These are phyloP conservation scores for Littorina saxatilis DNA, from an alignment of 1,140 invertebrate genomes.

Conservation along the genomic window DNA sequence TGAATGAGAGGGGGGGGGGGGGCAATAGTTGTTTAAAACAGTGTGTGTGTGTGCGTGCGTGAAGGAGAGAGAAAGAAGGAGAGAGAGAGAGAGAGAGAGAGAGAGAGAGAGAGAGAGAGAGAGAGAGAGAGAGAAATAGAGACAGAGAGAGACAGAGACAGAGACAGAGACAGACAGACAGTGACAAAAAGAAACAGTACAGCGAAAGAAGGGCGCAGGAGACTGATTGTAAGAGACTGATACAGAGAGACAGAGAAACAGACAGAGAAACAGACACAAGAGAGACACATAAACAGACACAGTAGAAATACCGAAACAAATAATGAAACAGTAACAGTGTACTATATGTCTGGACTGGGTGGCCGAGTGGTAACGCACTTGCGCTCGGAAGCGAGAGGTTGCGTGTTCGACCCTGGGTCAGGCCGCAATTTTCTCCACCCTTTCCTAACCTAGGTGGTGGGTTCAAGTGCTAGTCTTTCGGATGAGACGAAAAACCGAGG, in stretches of 20 bases:
- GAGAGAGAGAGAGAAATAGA: constrained; percentile 6
- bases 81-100: neutral
- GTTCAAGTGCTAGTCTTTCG: too few species aligned
- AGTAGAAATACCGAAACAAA: neutral
- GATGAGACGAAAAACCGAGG: too few species aligned
- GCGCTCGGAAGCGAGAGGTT: too few species aligned
- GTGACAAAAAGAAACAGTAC: neutral
- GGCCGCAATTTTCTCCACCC: too few species aligned
- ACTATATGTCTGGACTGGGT: too few species aligned
- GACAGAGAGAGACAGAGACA: constrained; percentile 14
- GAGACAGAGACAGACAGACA: neutral
- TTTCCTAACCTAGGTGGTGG: too few species aligned
- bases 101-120: neutral
- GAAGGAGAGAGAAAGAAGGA: neutral
- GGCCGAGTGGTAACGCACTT: too few species aligned
- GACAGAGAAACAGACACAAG: neutral
- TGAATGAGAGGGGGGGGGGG: neutral
- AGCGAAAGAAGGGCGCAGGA: neutral
- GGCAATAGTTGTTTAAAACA: neutral
- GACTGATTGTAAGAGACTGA: neutral
- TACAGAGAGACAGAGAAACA: neutral
- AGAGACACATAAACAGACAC: neutral
- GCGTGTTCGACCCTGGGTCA: too few species aligned
- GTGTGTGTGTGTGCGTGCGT: too few species aligned
- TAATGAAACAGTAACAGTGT: neutral